Evolutionary conservation across 1,140 invertebrate genomes (phyloP).

Genomic region (Triops longicaudatus): DNA sequence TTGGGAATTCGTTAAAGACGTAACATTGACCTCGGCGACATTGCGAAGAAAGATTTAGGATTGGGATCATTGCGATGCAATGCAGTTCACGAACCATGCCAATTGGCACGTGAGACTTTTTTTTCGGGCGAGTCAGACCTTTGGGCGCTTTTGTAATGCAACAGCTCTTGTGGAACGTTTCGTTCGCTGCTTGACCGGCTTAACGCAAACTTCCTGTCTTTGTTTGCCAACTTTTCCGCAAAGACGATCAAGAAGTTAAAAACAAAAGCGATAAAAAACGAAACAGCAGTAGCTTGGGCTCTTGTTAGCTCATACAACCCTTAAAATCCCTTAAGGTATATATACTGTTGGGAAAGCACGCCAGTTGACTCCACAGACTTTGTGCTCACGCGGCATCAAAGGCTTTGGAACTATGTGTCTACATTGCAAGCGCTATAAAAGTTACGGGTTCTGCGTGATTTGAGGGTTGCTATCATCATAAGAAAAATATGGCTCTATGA

Average conservation of each 20-base stretch:
- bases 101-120: constrained; percentile 3
- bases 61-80: neutral
- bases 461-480: neutral
- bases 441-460: neutral
- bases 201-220: constrained; percentile 2
- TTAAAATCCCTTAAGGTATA: neutral
- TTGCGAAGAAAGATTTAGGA: neutral
- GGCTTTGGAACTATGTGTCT: neutral
- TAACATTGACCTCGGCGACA: neutral
- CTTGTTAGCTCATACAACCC: neutral
- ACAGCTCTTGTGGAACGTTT: neutral
- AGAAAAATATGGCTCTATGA: neutral
- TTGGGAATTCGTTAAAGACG: neutral
- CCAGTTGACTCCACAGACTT: neutral
- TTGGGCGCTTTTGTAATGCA: neutral
- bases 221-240: constrained; percentile 3
- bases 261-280: neutral
- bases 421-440: neutral
- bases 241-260: neutral
- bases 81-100: neutral
- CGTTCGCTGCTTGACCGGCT: neutral
- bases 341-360: neutral
- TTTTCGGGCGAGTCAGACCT: neutral
- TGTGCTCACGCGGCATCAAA: neutral
- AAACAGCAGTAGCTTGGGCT: neutral